Evolutionary conservation across 2,797 vertebrate species (phyloP), one percentile per base, ranked within the genome.

Genomic region (Pagetopsis macropterus): DNA sequence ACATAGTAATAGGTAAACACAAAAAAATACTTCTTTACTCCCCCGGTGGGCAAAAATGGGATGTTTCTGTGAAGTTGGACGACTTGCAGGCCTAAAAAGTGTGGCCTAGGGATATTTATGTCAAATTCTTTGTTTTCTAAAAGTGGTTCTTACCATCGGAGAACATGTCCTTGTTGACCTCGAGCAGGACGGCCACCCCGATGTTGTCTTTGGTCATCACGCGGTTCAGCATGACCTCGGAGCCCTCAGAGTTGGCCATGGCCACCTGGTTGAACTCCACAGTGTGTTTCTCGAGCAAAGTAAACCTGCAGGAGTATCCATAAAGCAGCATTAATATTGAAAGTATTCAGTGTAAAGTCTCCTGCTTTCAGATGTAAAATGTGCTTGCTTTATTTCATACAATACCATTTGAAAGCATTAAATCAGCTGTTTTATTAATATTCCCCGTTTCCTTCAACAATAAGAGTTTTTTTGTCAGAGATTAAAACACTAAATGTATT

Each of bases 121-220:
- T 57, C 1, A 57, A 10, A n/a, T n/a, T 9, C 2, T 51, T 12
- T 4, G 31, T 21, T 51, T 70, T 61, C 41, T 62, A 13, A 7
- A 50, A 7, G 33, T 1, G 14, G 13, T 50, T 52, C 95, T 95
- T 82, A 98, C 97, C 93, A 68, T 93, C 91, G 79, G 95, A 94
- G 91, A 98, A 97, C n/a, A 95, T 56, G 76, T 97, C 96, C 81
- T 96, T 97, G 88, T 98, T 96, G 87, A 99, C 95, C 88, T 99
- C 97, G 72, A 99, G 84, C 79, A 99, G 94, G 31, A 99, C 93
- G 2, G 96, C 96, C 0, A 99, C 97, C 0, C 98, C 97, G 17
- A 99, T 97, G 90, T 99, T 99, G 94, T 99, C 98, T 93, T 99
- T 99, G 17, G 97, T 99, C 98, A 98, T 99, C 70, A 99, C 97